These are phyloP conservation scores for Ornithoptera priamus DNA, from an alignment of 2,888 invertebrate genomes.

Conservation along the genomic window DNA sequence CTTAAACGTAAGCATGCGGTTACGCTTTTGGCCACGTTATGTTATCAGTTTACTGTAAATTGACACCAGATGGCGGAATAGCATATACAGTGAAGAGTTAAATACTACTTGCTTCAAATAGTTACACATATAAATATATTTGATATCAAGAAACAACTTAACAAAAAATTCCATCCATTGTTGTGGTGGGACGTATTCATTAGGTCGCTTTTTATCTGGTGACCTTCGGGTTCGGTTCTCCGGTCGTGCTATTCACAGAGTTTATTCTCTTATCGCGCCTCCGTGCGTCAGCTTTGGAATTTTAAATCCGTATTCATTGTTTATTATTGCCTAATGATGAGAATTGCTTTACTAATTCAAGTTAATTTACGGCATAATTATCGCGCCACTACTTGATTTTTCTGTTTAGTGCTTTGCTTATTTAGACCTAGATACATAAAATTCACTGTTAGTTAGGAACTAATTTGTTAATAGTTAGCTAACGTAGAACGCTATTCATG, in stretches of 20 bases:
- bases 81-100: too few species aligned
- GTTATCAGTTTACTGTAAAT: too few species aligned
- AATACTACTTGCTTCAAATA: too few species aligned
- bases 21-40: too few species aligned
- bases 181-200: conserved; percentile 15
- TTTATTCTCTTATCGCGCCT: conserved; percentile 11
- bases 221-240: conserved; percentile 17
- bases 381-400: not conserved
- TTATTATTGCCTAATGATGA: conserved; percentile 12
- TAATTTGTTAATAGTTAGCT: not conserved
- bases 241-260: not conserved
- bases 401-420: not conserved
- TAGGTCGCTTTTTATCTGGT: conserved; percentile 14
- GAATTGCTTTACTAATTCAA: conserved; percentile 8
- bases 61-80: too few species aligned
- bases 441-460: not conserved
- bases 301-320: conserved; percentile 8
- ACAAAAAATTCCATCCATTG: conserved; percentile 31
- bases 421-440: not conserved
- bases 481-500: not conserved
- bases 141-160: not conserved
- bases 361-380: conserved; percentile 8
- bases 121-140: too few species aligned
- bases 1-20: too few species aligned
- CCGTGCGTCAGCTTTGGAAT: conserved; percentile 9